Percentiles rank a stretch among this genome's conserved stretches.
Evolutionary conservation across 2,113 vertebrate species (phyloP).

Genomic region (Hiodon alosoides): DNA sequence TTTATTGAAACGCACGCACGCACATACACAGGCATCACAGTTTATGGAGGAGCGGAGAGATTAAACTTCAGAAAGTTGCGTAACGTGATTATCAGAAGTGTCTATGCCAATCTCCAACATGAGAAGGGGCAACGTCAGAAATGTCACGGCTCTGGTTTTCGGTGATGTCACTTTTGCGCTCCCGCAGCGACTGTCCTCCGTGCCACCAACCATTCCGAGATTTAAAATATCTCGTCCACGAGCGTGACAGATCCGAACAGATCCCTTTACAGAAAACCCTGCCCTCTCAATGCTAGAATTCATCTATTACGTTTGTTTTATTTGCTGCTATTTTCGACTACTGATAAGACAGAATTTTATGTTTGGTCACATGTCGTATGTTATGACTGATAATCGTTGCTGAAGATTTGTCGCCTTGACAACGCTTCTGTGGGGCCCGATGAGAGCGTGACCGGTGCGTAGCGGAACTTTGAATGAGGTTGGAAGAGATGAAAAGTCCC

Average conservation of each 20-base stretch:
- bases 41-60: neutral
- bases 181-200: neutral
- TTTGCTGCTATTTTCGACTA: neutral
- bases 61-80: neutral
- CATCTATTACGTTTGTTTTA: neutral
- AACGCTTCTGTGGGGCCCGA: neutral
- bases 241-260: constrained; percentile 50
- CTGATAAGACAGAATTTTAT: neutral
- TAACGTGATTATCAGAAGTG: neutral
- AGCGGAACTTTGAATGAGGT: neutral
- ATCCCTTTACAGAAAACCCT: constrained; percentile 52
- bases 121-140: too few relatives aligned
- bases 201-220: constrained; percentile 36
- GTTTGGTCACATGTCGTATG: too few relatives aligned
- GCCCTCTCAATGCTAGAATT: constrained; percentile 32
- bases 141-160: neutral
- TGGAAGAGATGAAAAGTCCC: constrained; percentile 15
- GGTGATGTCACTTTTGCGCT: neutral
- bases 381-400: too few relatives aligned
- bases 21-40: neutral
- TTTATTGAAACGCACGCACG: neutral
- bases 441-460: neutral
- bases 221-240: constrained; percentile 44
- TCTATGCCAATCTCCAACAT: neutral
- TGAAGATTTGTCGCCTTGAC: neutral